Evolutionary conservation across 2,797 vertebrate species (phyloP), one percentile per base, ranked within the genome.

Genomic region (Lacerta agilis): DNA sequence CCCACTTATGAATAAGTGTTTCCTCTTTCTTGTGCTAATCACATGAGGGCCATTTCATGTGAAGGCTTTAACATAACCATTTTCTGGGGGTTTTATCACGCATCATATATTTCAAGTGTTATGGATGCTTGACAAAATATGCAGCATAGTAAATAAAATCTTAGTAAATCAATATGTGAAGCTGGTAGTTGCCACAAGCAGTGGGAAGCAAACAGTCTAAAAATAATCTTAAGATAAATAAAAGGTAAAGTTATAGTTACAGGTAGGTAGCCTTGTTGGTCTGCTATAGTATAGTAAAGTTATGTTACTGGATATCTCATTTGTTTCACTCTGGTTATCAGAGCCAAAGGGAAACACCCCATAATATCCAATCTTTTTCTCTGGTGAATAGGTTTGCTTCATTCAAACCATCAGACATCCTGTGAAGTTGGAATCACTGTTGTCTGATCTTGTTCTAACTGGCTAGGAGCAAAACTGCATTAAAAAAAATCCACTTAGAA

Each of bases 401-500:
- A 45, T 3, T 23, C 72, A 49, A 17, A 82, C 3, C 67, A 71
- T 55, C 49, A 84, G n/a, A n/a, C 36, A 20, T 0, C 20, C 33
- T 0, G 29, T 77, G 64, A 82, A 79, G 71, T 86, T 89, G 90
- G 82, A 45, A 76, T 67, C 45, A 36, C 38, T 2, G 10, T 76
- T 55, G 29, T 38, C 76, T 17, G 88, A 33, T 82, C 82, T 87
- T 85, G 41, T 89, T 66, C 89, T 43, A 80, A 71, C 89, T 87
- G 29, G 29, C 61, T 55, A 45, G 6, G 67, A 61, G 85, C 55
- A 78, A 83, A 86, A 82, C 45, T 71, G 73, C 88, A 1, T 87
- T 93, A 15, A 55, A 55, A 55, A 55, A 55, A 55, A 55, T 1
- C 49, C 49, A 55, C 49, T 55, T 55, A 55, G 49, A 49, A 49